phyloP scores from a whole-genome alignment of 2,888 invertebrate genomes.

The Pachliopta kotzebuea region DNA sequence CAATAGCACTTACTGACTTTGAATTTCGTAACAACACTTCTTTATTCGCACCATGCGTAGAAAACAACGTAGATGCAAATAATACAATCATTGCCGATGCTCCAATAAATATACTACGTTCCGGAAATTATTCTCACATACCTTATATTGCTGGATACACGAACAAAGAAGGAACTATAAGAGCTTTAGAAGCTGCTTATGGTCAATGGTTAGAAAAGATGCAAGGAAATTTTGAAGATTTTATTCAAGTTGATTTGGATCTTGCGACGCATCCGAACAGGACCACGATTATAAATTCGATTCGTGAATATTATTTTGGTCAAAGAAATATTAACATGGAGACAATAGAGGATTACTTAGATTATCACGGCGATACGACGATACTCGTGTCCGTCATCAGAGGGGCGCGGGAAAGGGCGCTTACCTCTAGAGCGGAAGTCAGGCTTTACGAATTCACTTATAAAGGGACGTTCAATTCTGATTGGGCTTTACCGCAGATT shows the following conservation, averaged over 20 bases:
- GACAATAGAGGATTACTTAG: constrained; percentile 59
- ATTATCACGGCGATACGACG: constrained; percentile 62
- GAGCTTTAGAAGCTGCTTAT: constrained; percentile 50
- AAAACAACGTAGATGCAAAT: constrained; percentile 47
- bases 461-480: constrained; percentile 52
- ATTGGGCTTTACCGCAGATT: constrained; percentile 56
- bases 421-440: constrained; percentile 49
- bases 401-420: constrained; percentile 54
- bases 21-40: constrained; percentile 58
- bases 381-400: constrained; percentile 55
- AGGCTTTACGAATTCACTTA: constrained; percentile 59
- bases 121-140: constrained; percentile 56
- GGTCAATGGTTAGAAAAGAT: constrained; percentile 53
- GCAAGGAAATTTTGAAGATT: constrained; percentile 59
- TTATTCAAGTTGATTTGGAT: constrained; percentile 58
- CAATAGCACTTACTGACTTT: constrained; percentile 44
- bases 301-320: constrained; percentile 57
- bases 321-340: constrained; percentile 46
- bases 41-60: constrained; percentile 68
- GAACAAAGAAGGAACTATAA: constrained; percentile 62
- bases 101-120: constrained; percentile 54
- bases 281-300: constrained; percentile 40
- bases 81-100: constrained; percentile 53
- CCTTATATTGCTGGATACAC: constrained; percentile 62
- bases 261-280: constrained; percentile 40